Base-by-base conservation (phyloP, 1,140 invertebrate species). In the Dysdera silvatica region DNA sequence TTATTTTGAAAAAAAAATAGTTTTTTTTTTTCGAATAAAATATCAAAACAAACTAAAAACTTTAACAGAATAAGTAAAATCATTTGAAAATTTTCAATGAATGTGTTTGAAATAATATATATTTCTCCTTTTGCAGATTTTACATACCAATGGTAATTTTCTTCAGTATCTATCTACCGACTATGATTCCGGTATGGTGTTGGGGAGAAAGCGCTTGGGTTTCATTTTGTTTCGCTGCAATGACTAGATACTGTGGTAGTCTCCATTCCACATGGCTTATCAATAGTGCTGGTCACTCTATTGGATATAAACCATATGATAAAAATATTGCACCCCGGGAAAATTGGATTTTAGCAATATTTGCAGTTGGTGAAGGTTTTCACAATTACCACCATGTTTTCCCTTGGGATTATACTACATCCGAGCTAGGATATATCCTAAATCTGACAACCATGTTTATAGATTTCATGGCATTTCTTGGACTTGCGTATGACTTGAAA, bases 341-440 rank as follows among this genome's bases (percentile, higher is more conserved):
- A 74, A 89, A 89, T 70, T 75, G 79, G 10, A 75, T 80, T 0
- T 87, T 90, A 0, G 80, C 87, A 0, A 57, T 88, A 0, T 80
- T 85, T 45, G 85, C 87, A 2, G 76, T 88, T 7, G 89, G 88
- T 0, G 89, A 92, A 78, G 91, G 91, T 3, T 94, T 88, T 84
- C 92, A 95, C 73, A 95, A 95, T 75, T 96, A 93, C 75, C 93
- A 96, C 74, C 92, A 96, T 76, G 86, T 87, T 0, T 96, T 96
- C 78, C 94, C 94, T 0, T 89, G 89, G 83, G 93, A 96, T 73
- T 92, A 92, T 31, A 33, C 7, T 2, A 51, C 49, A 23, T 45
- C n/a, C n/a, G 53, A 55, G 23, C 53, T 2, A 16, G 40, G 5
- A 70, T 35, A 18, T 4, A 67, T 67, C 37, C 61, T 78, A 16